phyloP scores from a whole-genome alignment of 1,140 invertebrate species.

The Neodiprion pinetum region DNA sequence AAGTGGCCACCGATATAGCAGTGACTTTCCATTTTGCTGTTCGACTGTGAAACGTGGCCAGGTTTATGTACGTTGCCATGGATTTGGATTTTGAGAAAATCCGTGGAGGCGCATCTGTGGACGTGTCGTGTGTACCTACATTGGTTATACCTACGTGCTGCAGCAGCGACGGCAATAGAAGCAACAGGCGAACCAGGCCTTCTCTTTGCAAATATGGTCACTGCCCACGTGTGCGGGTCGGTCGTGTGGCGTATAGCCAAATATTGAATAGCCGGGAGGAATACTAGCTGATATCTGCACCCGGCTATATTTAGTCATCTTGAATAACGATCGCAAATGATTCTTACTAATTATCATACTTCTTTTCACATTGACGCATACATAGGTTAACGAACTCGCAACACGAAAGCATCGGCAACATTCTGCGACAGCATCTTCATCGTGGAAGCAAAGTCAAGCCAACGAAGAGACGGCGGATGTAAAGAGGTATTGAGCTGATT shows the following conservation, averaged over 20 bases:
- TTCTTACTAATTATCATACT: constrained; percentile 10
- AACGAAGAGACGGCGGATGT: not conserved
- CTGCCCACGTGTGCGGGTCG: constrained; percentile 45
- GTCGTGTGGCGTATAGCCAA: constrained; percentile 46
- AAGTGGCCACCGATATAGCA: too few species aligned
- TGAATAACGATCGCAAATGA: constrained; percentile 37
- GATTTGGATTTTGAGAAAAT: too few species aligned
- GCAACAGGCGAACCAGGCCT: not conserved
- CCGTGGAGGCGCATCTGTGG: too few species aligned
- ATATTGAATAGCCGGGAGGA: constrained; percentile 49
- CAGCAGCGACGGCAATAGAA: not conserved
- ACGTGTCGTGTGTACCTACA: too few species aligned
- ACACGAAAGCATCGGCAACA: not conserved
- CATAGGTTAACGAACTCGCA: not conserved
- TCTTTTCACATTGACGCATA: not conserved
- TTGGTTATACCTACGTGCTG: too few species aligned
- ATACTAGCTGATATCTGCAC: constrained; percentile 36
- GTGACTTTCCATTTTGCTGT: too few species aligned
- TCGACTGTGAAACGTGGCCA: too few species aligned
- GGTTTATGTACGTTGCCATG: too few species aligned
- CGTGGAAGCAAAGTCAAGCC: not conserved
- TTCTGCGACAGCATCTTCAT: not conserved
- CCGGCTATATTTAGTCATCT: constrained; percentile 50
- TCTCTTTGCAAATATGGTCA: constrained; percentile 41
- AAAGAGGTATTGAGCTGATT: not conserved